These are phyloP conservation scores for Euwallacea similis DNA, from an alignment of 1,140 invertebrate species.

Conservation along the genomic window DNA sequence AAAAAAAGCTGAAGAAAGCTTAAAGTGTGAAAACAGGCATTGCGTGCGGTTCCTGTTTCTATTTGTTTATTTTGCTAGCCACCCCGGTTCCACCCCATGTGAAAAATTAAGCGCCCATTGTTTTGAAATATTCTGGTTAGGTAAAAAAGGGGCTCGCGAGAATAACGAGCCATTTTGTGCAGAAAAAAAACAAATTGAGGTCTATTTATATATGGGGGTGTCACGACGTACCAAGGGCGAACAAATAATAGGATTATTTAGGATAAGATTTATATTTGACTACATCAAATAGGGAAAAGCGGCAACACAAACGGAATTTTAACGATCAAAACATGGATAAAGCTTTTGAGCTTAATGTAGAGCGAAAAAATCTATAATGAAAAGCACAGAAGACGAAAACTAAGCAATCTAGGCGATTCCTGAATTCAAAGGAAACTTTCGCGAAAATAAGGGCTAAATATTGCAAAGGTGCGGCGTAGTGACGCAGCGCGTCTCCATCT, in stretches of 20 bases:
- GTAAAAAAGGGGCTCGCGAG: not conserved
- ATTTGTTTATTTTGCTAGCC: conserved; percentile 2
- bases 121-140: not conserved
- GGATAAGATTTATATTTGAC: too few species aligned
- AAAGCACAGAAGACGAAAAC: conserved; percentile 5
- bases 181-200: not conserved
- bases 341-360: too few species aligned
- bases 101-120: conserved; percentile 1
- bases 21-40: not conserved
- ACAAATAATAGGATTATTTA: too few species aligned
- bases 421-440: conserved; percentile 27
- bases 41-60: not conserved
- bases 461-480: conserved; percentile 18
- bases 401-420: conserved; percentile 22
- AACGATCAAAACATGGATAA: too few species aligned
- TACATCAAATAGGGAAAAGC: too few species aligned
- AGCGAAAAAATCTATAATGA: conserved; percentile 3
- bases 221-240: not conserved
- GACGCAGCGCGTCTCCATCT: not conserved
- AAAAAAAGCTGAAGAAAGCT: conserved; percentile 1
- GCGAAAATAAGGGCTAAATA: conserved; percentile 19
- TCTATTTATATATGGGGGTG: not conserved
- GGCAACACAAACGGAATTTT: too few species aligned
- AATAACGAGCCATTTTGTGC: not conserved
- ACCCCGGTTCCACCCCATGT: not conserved